Evolutionary conservation across 30 jellyfish, hydroid and myxozoan genomes (phyloP).

Genomic region (Mastigias papua): DNA sequence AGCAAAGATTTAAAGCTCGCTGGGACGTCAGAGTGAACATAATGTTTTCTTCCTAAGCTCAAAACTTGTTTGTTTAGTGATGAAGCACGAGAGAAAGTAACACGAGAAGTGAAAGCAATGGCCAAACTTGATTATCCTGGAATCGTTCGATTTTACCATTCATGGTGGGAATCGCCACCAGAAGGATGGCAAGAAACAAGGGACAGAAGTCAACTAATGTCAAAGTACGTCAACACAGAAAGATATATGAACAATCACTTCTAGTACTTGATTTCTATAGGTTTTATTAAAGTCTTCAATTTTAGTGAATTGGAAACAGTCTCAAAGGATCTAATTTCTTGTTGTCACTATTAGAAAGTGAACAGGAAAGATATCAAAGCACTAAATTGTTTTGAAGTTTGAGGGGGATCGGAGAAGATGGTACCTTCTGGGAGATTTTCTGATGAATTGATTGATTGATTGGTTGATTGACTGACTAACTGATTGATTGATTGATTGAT

Average conservation of each 20-base stretch:
- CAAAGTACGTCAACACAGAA: constrained; percentile 61
- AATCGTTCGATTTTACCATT: constrained; percentile 91
- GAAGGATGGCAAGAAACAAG: constrained; percentile 86
- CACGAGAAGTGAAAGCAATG: constrained; percentile 99
- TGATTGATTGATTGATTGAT: no score
- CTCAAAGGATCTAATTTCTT: no score
- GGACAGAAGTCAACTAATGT: constrained; percentile 60
- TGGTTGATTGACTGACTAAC: no score
- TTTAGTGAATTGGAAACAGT: no score
- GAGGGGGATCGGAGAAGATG: no score
- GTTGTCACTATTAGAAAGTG: background rate
- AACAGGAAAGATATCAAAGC: no score
- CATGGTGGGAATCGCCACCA: constrained; percentile 99
- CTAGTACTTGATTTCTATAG: background rate
- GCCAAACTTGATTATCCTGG: constrained; percentile 99
- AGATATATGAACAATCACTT: no score
- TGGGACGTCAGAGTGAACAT: background rate
- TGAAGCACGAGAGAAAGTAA: constrained; percentile 96
- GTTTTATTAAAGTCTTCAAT: background rate
- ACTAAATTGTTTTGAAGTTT: no score
- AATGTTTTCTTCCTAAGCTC: background rate
- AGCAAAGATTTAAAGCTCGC: background rate
- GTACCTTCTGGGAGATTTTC: no score
- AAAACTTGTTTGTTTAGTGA: constrained; percentile 24
- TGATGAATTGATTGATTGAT: no score